These are phyloP conservation scores for Choreutis nemorana DNA, from an alignment of 2,888 invertebrate species.

Conservation along the genomic window DNA sequence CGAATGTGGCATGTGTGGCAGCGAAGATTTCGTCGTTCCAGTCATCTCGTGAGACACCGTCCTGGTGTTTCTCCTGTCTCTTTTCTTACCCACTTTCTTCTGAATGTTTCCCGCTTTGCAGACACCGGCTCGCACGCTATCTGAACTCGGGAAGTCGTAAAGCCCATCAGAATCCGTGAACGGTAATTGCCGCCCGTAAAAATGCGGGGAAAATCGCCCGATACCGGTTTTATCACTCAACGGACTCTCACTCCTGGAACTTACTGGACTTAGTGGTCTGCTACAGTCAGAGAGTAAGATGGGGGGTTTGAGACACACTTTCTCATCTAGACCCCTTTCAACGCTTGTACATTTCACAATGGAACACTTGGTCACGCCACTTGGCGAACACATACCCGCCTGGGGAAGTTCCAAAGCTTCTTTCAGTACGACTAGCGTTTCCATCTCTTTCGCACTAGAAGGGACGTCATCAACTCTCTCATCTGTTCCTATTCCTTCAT, in stretches of 20 bases:
- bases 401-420: conserved; percentile 55
- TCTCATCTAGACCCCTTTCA: conserved; percentile 60
- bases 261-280: conserved; percentile 73
- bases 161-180: conserved; percentile 83
- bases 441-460: conserved; percentile 72
- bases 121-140: conserved; percentile 67
- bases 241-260: conserved; percentile 81
- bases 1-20: conserved; percentile 59
- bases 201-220: conserved; percentile 75
- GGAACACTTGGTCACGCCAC: conserved; percentile 57
- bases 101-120: conserved; percentile 55
- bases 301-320: conserved; percentile 45
- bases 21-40: conserved; percentile 62
- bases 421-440: conserved; percentile 42
- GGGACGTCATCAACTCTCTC: conserved; percentile 78
- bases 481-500: conserved; percentile 81
- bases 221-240: conserved; percentile 76
- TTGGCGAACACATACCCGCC: conserved; percentile 46
- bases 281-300: conserved; percentile 67
- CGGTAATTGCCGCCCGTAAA: conserved; percentile 74
- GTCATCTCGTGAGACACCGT: conserved; percentile 52
- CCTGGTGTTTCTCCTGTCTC: conserved; percentile 68
- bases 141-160: conserved; percentile 82
- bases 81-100: conserved; percentile 69
- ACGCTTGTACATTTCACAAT: conserved; percentile 66